Evolutionary conservation across 2,797 vertebrate species (phyloP), one percentile per base, ranked within the genome.

Genomic region (Bryconaethiops microstoma): DNA sequence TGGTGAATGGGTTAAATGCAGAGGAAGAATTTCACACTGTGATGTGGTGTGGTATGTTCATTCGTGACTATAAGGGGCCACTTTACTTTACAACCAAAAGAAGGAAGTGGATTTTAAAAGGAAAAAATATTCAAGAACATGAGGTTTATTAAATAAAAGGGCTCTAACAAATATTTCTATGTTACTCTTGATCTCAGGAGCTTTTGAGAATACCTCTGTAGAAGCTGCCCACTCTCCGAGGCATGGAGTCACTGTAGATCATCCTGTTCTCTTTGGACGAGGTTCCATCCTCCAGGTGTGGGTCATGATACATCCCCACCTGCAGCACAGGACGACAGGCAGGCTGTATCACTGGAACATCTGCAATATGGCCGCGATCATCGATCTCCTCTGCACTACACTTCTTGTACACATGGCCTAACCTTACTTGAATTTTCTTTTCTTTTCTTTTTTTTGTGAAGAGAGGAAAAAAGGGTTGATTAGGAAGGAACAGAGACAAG

Each of bases 211-310:
- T 93, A 98, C 98, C 98, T 96, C 97, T 93, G 89, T 99, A 99
- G 92, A 99, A 99, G 90, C 98, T 99, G 87, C 98, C 97, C 69
- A 99, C 97, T 95, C 98, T 94, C 83, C 97, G 94, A 0, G 97
- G 97, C 95, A 99, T 96, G 77, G 97, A 96, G 90, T 99, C 97
- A 84, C 96, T 99, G 94, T 97, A 99, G 82, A 98, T 94, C 92
- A 97, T 96, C 86, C 97, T 93, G 89, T 97, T 99, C 92, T 99
- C 98, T 89, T 99, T 99, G 85, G 97, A 96, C 75, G 96, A 95
- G 29, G 92, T 89, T 86, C 95, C 96, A 68, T 99, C 98, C 80
- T 99, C 97, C 59, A 92, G 90, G 57, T 99, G 97, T 74, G 95
- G 92, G 88, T 99, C 97, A 78, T 97, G 98, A 92, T 99, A 99